Evolutionary conservation across 1,140 invertebrate genomes (phyloP).

Genomic region (Tetragonula clypearis): DNA sequence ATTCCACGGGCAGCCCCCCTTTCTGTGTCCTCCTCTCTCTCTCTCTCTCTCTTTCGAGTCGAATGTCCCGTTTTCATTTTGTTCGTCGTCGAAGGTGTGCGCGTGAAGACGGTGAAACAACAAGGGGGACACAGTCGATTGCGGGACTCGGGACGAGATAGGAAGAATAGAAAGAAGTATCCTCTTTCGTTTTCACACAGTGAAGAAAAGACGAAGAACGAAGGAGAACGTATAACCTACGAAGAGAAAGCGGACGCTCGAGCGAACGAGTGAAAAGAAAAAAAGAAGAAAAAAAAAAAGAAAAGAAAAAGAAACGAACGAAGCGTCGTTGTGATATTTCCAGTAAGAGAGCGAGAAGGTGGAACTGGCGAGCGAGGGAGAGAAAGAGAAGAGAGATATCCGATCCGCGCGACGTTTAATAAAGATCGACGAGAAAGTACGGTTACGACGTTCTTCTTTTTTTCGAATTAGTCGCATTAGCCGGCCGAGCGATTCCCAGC

Average conservation of each 20-base stretch:
- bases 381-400: background rate
- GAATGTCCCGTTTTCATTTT: background rate
- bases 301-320: background rate
- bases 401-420: background rate
- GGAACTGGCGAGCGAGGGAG: background rate
- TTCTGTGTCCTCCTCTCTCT: background rate
- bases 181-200: background rate
- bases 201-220: background rate
- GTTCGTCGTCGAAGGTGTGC: background rate
- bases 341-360: background rate
- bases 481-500: background rate
- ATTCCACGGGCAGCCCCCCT: background rate
- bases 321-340: background rate
- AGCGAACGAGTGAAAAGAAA: no score
- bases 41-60: background rate
- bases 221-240: background rate
- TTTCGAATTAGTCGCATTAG: conserved; percentile 16
- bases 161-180: background rate
- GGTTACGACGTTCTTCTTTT: conserved; percentile 5
- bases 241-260: conserved; percentile 8
- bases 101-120: background rate
- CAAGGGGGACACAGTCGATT: background rate
- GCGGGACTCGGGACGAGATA: background rate
- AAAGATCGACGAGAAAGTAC: conserved; percentile 20
- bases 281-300: background rate